Evolutionary conservation across 2,797 vertebrate genomes (phyloP).

Genomic region (Natrix natrix): DNA sequence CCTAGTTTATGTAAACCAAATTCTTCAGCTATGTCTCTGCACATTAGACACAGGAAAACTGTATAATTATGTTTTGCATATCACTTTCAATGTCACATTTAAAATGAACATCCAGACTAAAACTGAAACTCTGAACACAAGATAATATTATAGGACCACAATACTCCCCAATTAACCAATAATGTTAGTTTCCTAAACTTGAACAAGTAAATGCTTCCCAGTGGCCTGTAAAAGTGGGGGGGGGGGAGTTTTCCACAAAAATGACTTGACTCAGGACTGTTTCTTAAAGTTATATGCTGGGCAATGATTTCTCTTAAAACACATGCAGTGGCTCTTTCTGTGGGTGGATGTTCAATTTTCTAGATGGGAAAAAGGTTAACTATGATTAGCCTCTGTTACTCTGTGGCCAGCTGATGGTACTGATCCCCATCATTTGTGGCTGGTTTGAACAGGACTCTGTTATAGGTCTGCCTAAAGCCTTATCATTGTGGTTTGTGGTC

Average conservation of each 20-base stretch:
- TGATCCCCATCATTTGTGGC: conserved; percentile 66
- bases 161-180: background rate
- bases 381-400: conserved; percentile 56
- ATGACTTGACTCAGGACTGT: background rate
- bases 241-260: background rate
- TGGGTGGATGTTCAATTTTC: conserved; percentile 5
- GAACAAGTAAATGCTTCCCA: no score
- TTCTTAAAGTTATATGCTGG: background rate
- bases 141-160: background rate
- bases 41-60: background rate
- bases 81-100: background rate
- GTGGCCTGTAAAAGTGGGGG: no score
- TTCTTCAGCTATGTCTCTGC: background rate
- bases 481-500: conserved; percentile 69
- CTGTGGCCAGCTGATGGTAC: conserved; percentile 57
- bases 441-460: conserved; percentile 48
- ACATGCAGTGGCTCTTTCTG: background rate
- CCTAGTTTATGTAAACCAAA: background rate
- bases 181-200: background rate
- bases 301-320: background rate
- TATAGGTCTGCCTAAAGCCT: conserved; percentile 51
- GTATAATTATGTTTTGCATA: background rate
- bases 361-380: conserved; percentile 42
- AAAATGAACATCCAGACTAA: background rate
- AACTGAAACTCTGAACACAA: background rate